Base-by-base conservation (phyloP, 2,113 vertebrate genomes). In the Zonotrichia leucophrys region DNA sequence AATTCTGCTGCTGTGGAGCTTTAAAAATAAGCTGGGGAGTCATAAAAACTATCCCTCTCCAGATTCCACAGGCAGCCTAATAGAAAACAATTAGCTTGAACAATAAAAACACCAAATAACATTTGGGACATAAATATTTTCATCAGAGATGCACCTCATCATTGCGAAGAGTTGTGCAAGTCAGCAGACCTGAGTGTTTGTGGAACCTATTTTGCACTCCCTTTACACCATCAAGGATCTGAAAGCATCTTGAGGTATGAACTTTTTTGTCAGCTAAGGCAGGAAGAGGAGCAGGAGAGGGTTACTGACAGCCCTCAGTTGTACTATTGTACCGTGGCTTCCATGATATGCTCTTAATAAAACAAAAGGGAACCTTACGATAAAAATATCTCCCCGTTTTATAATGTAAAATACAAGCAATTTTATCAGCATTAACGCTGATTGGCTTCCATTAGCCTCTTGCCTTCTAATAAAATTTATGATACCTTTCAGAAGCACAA, bases 401-500 rank as follows among this genome's bases (percentile, higher is more conserved):
- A 97, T 97, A 97, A 97, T 96, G 97, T 97, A 98, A 98, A 98
- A 97, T 98, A 98, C 97, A 97, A 97, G 98, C 97, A 98, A 98
- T 98, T 98, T 98, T 98, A 98, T 98, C 97, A 97, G 97, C 98
- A 98, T 98, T 98, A 98, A 97, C 83, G 66, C 96, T 98, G 98
- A 98, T 98, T 98, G 98, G 96, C 95, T 98, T 98, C 97, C 97
- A 98, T 98, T 98, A 98, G 98, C 98, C 97, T 98, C 97, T 98
- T 98, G 97, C 97, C 96, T 98, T 98, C 97, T 98, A 98, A 98
- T 98, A 98, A 98, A 98, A 98, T 98, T 98, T 98, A 98, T 98
- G 97, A 98, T 98, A 98, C 97, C 97, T 98, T 98, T 98, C 98
- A 98, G 97, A 97, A 98, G 97, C 96, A 97, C 98, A 98, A 98